Base-by-base conservation (phyloP, 2,797 vertebrate species). In the Myotis findleyi region DNA sequence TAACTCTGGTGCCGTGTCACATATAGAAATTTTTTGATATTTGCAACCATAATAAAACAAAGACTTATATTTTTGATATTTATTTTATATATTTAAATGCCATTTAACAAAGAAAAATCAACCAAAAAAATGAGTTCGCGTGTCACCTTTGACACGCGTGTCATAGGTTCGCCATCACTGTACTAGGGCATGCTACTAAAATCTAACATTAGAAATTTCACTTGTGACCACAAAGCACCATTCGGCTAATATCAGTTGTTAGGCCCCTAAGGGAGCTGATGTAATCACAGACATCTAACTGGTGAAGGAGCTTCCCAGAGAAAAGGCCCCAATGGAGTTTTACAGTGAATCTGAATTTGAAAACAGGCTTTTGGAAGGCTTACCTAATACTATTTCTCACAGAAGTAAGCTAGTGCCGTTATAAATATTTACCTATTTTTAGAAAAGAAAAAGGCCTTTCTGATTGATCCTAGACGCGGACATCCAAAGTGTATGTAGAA, bases 381-480 rank as follows among this genome's bases (percentile, higher is more conserved):
- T 62, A 36, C 0, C 12, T 68, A 44, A 69, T 36, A 68, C 25
- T 25, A 11, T 38, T 59, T 94, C n/a, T 88, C 87, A 72, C n/a
- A 87, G 66, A 81, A 44, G 27, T 83, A 89, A 82, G 33, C 36
- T 12, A 51, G 30, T 72, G 18, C 11, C 33, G 3, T 10, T 82
- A 80, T 41, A 90, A 87, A 84, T 47, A 73, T 71, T 33, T 80
- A 92, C 23, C 12, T 64, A 30, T 51, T 79, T 93, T 86, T 69
- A 55, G 49, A 53, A 84, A 71, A 71, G 27, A 84, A 89, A 95
- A 72, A 87, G 36, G 76, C 20, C 10, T 95, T 77, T 44, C 44
- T 64, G 30, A 41, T 38, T 49, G 10, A 55, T 49, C 11, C 76
- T 81, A 89, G 76, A 75, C 13, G 66, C 9, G 53, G 59, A 71